phyloP scores from a whole-genome alignment of 2,113 vertebrate genomes.

The Syrmaticus mikado region DNA sequence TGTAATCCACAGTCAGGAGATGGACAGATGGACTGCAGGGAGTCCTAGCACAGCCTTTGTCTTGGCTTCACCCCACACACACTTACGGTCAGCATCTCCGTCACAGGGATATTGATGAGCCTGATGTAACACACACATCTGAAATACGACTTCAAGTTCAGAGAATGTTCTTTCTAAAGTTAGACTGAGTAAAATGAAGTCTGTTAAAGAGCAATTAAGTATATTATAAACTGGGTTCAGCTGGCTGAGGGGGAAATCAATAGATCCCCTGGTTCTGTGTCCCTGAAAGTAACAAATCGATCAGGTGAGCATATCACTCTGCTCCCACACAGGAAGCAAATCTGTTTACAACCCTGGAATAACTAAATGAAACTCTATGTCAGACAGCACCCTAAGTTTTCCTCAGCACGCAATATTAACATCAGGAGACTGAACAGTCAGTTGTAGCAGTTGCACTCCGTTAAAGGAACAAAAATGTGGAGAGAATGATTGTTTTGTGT shows the following conservation, averaged over 20 bases:
- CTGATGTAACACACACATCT: not conserved
- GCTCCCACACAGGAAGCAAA: conserved; percentile 70
- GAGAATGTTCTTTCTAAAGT: not conserved
- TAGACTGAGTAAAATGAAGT: not conserved
- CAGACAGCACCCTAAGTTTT: conserved; percentile 48
- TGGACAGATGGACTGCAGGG: rapidly evolving
- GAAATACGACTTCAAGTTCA: not conserved
- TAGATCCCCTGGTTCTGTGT: conserved; percentile 18
- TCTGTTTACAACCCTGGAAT: conserved; percentile 69
- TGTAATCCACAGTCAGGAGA: not conserved
- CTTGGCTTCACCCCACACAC: rapidly evolving
- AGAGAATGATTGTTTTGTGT: not conserved
- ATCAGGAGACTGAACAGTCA: conserved; percentile 4
- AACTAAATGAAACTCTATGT: conserved; percentile 52
- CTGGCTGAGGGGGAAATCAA: conserved; percentile 25
- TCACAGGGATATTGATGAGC: not conserved
- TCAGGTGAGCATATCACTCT: conserved; percentile 51
- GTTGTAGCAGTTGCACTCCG: not conserved
- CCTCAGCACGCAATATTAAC: conserved; percentile 27
- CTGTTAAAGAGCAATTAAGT: conserved; percentile 65
- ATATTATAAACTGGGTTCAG: conserved; percentile 47
- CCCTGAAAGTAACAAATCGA: conserved; percentile 66
- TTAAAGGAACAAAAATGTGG: not conserved
- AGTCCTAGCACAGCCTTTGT: not conserved
- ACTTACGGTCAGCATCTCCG: not conserved